These are phyloP conservation scores for Thelaira solivaga DNA, from an alignment of 2,888 invertebrate species.

Conservation along the genomic window DNA sequence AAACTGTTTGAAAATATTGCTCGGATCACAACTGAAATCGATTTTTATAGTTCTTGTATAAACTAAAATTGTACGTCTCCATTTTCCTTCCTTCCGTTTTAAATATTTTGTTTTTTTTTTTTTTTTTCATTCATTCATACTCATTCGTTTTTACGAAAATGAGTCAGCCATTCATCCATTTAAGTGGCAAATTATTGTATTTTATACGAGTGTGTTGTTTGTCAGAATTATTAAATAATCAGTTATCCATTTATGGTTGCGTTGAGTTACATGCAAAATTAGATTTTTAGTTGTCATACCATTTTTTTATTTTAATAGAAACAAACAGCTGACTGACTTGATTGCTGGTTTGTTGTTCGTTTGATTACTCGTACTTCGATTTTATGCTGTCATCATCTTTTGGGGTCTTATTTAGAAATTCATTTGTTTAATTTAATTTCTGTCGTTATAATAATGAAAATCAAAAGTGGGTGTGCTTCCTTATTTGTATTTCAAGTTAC, in stretches of 20 bases:
- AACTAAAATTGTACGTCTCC: too few species aligned
- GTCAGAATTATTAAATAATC: slow-evolving; percentile 19
- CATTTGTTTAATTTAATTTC: slow-evolving; percentile 26
- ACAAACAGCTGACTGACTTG: slow-evolving; percentile 34
- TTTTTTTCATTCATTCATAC: background rate
- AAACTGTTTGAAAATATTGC: too few species aligned
- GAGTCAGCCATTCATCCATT: background rate
- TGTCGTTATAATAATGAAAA: slow-evolving; percentile 16
- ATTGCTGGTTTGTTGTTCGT: background rate
- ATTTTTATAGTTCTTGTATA: too few species aligned
- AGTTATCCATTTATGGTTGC: slow-evolving; percentile 27
- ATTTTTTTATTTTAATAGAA: background rate
- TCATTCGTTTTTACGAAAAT: too few species aligned
- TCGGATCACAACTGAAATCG: too few species aligned
- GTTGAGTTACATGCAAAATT: slow-evolving; percentile 24
- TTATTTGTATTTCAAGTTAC: slow-evolving; percentile 23
- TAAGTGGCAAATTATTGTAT: background rate
- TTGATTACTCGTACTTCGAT: background rate
- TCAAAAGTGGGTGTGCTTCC: slow-evolving; percentile 42
- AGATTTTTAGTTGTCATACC: slow-evolving; percentile 16
- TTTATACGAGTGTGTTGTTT: background rate
- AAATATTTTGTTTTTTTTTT: too few species aligned
- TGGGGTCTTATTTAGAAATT: slow-evolving; percentile 25
- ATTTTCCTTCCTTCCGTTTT: too few species aligned
- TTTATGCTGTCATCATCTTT: slow-evolving; percentile 19